Percentiles rank a stretch among this genome's conserved stretches.
phyloP scores from a whole-genome alignment of 2,113 vertebrate genomes.

The Neolamprologus brichardi region DNA sequence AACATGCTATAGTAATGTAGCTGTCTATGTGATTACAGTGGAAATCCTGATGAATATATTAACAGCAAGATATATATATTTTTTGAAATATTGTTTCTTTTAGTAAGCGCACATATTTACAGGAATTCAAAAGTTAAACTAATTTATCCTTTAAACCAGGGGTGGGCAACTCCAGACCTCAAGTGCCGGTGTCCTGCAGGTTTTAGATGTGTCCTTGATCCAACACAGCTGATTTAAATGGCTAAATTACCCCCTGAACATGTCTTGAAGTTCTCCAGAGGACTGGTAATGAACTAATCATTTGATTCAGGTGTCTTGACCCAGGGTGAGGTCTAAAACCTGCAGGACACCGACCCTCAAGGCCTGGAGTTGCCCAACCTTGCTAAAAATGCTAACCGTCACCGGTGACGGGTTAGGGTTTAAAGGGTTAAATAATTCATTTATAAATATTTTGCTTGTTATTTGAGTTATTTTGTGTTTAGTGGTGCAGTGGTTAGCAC shows the following conservation, averaged over 20 bases:
- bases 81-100: not conserved
- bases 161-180: not conserved
- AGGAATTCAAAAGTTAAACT: not conserved
- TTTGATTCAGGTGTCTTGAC: not conserved
- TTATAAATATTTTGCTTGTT: not conserved
- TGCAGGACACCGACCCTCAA: not conserved
- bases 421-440: not conserved
- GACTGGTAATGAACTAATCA: not conserved
- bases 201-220: not conserved
- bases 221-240: not conserved
- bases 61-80: not conserved
- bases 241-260: not conserved
- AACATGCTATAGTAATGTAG: not conserved
- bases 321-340: not conserved
- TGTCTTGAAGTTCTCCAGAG: not conserved
- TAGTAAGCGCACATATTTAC: not conserved
- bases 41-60: not conserved
- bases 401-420: accelerated
- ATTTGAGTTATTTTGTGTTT: not conserved
- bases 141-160: not conserved
- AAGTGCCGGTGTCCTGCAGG: not conserved
- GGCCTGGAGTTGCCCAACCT: not conserved
- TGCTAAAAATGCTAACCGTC: not conserved
- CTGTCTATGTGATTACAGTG: not conserved
- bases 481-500: not conserved